Percentiles rank a stretch among this genome's conserved stretches.
Evolutionary conservation across 2,113 vertebrate species (phyloP).

Genomic region (Colaptes auratus): DNA sequence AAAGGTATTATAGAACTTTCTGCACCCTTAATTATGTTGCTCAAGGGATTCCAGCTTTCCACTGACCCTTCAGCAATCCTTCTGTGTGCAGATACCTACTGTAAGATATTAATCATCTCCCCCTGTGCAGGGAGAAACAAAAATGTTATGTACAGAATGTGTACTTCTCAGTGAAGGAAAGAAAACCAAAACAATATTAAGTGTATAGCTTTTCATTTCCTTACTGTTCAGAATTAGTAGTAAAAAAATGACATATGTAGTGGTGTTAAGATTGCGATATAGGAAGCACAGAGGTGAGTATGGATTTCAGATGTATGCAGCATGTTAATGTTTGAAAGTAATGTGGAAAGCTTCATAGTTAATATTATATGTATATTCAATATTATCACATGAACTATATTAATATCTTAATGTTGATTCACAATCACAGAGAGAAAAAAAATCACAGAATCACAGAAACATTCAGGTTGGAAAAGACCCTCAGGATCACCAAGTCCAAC

Average conservation of each 20-base stretch:
- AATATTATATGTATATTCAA: not conserved
- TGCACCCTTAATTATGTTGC: not conserved
- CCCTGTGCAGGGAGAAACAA: not conserved
- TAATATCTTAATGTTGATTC: not conserved
- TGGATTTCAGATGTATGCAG: not conserved
- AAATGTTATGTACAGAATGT: not conserved
- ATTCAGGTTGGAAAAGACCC: too few species aligned
- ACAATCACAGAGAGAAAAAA: not conserved
- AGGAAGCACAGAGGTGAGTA: not conserved
- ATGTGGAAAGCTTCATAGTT: not conserved
- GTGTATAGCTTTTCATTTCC: not conserved
- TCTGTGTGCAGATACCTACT: not conserved
- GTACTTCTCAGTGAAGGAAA: not conserved
- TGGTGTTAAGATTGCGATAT: not conserved
- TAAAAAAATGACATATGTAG: not conserved
- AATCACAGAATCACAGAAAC: too few species aligned
- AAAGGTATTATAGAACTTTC: constrained; percentile 3
- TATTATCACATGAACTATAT: not conserved
- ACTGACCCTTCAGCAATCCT: not conserved
- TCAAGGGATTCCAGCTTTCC: not conserved
- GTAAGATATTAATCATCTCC: not conserved
- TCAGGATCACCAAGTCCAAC: too few species aligned
- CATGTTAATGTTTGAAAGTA: not conserved
- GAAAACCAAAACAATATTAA: not conserved
- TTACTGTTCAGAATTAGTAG: not conserved